These are phyloP conservation scores for Chrysolina oricalcia DNA, from an alignment of 2,888 invertebrate species.

Conservation along the genomic window DNA sequence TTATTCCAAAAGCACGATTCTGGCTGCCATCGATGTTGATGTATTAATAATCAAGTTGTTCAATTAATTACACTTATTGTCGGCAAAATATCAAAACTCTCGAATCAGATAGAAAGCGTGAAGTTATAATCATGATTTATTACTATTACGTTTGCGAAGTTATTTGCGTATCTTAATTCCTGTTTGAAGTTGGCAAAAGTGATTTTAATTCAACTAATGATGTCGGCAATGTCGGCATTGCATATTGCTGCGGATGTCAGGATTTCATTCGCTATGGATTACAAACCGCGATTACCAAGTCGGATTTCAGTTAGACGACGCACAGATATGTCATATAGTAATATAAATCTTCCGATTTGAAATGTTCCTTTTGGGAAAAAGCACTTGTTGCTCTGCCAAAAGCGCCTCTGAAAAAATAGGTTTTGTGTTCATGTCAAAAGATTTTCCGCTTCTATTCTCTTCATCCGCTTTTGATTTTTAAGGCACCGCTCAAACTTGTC, in stretches of 20 bases:
- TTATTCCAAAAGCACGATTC: background rate
- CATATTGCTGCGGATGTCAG: background rate
- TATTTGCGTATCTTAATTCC: constrained; percentile 7
- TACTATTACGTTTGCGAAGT: background rate
- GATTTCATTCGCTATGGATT: background rate
- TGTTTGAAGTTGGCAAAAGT: background rate
- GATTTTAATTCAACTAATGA: background rate
- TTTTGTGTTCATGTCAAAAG: too few relatives aligned
- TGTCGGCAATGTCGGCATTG: background rate
- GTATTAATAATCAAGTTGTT: constrained; percentile 6
- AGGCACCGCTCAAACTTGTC: too few relatives aligned
- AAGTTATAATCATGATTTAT: constrained; percentile 7
- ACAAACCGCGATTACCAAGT: background rate
- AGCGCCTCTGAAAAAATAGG: too few relatives aligned
- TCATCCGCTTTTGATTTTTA: too few relatives aligned
- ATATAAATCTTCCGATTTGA: too few relatives aligned
- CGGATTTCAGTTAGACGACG: too few relatives aligned
- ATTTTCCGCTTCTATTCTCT: too few relatives aligned
- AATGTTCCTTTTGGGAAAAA: too few relatives aligned
- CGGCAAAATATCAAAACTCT: constrained; percentile 6
- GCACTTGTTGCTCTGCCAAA: too few relatives aligned
- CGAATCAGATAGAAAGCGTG: background rate
- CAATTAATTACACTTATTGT: background rate
- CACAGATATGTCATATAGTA: too few relatives aligned
- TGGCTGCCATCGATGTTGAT: background rate